phyloP scores from a whole-genome alignment of 2,888 invertebrate species.

The Caenorhabditis japonica region DNA sequence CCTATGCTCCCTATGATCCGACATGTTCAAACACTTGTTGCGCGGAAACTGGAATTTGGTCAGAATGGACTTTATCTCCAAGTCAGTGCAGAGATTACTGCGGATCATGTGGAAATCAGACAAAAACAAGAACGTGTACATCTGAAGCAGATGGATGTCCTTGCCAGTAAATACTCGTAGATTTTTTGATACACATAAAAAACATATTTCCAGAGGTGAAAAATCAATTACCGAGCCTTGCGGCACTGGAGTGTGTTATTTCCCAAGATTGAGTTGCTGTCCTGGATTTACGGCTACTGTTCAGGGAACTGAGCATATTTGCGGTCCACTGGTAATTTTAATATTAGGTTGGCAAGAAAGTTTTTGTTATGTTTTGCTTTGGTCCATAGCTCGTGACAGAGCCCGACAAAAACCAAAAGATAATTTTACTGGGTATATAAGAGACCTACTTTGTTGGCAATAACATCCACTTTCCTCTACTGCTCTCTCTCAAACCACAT shows the following conservation, averaged over 20 bases:
- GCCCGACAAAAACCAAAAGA: too few species aligned
- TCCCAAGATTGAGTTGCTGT: slow-evolving; percentile 55
- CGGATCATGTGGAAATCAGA: slow-evolving; percentile 59
- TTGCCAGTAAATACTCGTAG: slow-evolving; percentile 46
- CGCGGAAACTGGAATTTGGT: slow-evolving; percentile 43
- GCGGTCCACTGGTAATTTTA: slow-evolving; percentile 12
- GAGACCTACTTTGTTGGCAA: too few species aligned
- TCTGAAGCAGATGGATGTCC: slow-evolving; percentile 55
- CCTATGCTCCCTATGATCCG: slow-evolving; percentile 14
- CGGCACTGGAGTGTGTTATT: slow-evolving; percentile 47
- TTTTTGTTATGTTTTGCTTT: too few species aligned
- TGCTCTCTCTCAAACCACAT: too few species aligned
- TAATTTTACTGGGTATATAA: too few species aligned
- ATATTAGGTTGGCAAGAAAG: too few species aligned
- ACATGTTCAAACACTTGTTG: slow-evolving; percentile 12
- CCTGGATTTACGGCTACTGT: slow-evolving; percentile 20
- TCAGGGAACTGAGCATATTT: slow-evolving; percentile 8
- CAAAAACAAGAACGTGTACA: slow-evolving; percentile 50
- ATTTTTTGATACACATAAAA: background rate
- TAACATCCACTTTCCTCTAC: too few species aligned
- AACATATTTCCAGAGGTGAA: background rate
- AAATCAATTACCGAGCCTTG: slow-evolving; percentile 8
- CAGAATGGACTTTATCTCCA: slow-evolving; percentile 47
- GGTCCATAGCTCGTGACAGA: too few species aligned
- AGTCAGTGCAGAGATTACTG: slow-evolving; percentile 57